Percentiles rank a stretch among this genome's conserved stretches.
Evolutionary conservation across 2,797 vertebrate genomes (phyloP).

Genomic region (Natrix natrix): DNA sequence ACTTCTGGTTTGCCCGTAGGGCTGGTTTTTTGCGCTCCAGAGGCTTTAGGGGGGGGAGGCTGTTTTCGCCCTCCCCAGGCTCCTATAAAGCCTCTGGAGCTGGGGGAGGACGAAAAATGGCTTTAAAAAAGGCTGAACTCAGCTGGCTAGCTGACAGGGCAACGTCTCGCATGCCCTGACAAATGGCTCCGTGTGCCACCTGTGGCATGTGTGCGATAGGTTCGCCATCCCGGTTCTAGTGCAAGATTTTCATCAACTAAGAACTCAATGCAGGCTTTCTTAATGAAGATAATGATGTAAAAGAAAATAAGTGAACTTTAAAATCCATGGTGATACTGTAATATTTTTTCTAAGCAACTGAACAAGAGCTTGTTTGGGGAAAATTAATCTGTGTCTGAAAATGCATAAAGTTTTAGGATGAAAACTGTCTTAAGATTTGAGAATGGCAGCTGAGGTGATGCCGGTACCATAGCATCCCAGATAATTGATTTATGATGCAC

Average conservation of each 20-base stretch:
- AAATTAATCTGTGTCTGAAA: not conserved
- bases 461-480: not conserved
- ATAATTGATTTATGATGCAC: not conserved
- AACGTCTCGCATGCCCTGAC: too few relatives aligned
- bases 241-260: not conserved
- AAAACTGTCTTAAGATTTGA: not conserved
- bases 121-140: too few relatives aligned
- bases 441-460: not conserved
- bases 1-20: too few relatives aligned
- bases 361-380: not conserved
- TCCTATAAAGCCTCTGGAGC: too few relatives aligned
- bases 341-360: not conserved
- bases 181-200: too few relatives aligned
- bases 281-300: not conserved
- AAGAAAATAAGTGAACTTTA: not conserved
- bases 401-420: not conserved
- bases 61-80: too few relatives aligned
- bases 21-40: too few relatives aligned
- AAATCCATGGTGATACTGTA: not conserved
- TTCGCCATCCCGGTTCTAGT: too few relatives aligned
- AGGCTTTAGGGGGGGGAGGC: too few relatives aligned
- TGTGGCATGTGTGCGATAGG: too few relatives aligned
- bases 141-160: too few relatives aligned
- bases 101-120: too few relatives aligned
- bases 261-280: not conserved